phyloP scores from a whole-genome alignment of 1,140 invertebrate species.

The Cardiocondyla obscurior region DNA sequence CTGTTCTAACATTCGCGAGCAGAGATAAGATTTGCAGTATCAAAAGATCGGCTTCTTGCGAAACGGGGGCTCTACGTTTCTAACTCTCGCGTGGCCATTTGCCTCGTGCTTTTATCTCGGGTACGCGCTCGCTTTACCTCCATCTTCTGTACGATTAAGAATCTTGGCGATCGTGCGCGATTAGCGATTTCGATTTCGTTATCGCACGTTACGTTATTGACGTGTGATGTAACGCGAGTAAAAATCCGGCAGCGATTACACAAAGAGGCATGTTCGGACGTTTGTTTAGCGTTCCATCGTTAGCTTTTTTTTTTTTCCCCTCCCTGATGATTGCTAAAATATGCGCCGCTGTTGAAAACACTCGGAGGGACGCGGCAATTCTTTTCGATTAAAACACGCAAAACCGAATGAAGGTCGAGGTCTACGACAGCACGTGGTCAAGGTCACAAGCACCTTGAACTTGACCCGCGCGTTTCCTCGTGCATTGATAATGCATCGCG shows the following conservation, averaged over 20 bases:
- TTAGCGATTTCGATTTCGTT: neutral
- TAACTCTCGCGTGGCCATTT: no score
- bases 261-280: neutral
- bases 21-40: neutral
- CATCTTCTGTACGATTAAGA: neutral
- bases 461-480: neutral
- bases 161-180: neutral
- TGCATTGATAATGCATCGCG: conserved; percentile 7
- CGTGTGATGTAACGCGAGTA: neutral
- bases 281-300: no score
- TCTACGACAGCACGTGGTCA: neutral
- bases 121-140: neutral
- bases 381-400: neutral
- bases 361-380: neutral
- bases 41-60: neutral
- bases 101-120: neutral
- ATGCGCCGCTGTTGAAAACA: neutral
- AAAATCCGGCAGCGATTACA: neutral
- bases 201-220: neutral
- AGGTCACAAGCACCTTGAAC: conserved; percentile 18
- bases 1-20: neutral
- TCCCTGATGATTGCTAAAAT: neutral
- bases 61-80: neutral
- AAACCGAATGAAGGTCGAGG: neutral
- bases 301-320: neutral